Base-by-base conservation (phyloP, 1,140 invertebrate species). In the Drosophila repleta region DNA sequence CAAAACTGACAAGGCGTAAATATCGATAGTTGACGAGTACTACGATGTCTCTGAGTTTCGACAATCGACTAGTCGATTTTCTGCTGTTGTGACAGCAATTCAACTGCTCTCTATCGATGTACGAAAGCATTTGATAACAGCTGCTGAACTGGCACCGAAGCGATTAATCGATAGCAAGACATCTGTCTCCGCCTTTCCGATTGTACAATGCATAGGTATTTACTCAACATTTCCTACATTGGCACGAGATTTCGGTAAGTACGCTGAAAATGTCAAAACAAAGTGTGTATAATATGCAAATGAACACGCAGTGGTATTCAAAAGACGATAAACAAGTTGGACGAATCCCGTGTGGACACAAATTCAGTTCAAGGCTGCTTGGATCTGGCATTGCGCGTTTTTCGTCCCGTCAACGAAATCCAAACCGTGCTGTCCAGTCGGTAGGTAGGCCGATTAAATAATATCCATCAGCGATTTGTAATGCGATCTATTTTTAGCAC, bases 311-410 rank as follows among this genome's bases (percentile, higher is more conserved):
- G 93, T 85, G 94, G 94, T 37, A 92, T 93, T 15, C 94, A 94
- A 79, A 93, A 92, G 76, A 92, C 92, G 48, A 39, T 92, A 8
- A 79, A 75, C 37, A 90, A 90, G 32, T 69, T 58, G n/a, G 76
- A 88, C 15, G 58, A 71, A 49, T 51, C 73, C 53, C 48, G 76
- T 6, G 21, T 93, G 37, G 94, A 95, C 66, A 92, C 93, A 7
- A 93, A 94, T 69, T 94, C 94, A 17, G 85, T 96, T 41, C 95
- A 96, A 92, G 95, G 95, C 41, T 92, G 93, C 55, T 75, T 95
- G 74, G 95, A 96, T 92, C 83, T 93, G 82, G 94, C 92, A 20
- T 83, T 95, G 24, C 79, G 88, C 58, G 91, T 81, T 56, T 58
- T 95, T 32, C 82, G 75, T 18, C 93, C 94, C 24, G 74, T 77